A percentile compares a stretch with the other conserved stretches of the same genome.
These are phyloP conservation scores for Percopsis omiscomaycus DNA, from an alignment of 2,797 vertebrate genomes.

Conservation along the genomic window DNA sequence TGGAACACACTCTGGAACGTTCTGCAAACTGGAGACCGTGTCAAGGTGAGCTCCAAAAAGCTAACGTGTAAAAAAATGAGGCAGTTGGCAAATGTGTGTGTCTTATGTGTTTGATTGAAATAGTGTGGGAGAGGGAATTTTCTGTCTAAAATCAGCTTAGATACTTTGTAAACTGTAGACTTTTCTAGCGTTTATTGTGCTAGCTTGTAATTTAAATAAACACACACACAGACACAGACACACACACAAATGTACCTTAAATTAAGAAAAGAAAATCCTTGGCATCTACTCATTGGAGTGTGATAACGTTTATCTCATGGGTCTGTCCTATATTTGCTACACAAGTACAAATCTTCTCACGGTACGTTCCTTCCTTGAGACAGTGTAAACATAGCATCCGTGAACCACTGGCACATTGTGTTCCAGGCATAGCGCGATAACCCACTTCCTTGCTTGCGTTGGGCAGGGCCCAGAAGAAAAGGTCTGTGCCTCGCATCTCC, in stretches of 20 bases:
- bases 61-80: no score
- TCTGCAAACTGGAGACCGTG: constrained; percentile 50
- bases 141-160: no score
- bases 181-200: no score
- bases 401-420: constrained; percentile 36
- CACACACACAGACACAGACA: no score
- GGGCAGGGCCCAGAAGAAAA: constrained; percentile 49
- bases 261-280: no score
- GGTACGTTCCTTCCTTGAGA: constrained; percentile 15
- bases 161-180: no score
- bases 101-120: background rate
- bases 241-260: no score
- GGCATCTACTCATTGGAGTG: background rate
- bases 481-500: constrained; percentile 45
- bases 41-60: constrained; percentile 58
- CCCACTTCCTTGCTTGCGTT: constrained; percentile 43
- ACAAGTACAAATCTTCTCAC: constrained; percentile 39
- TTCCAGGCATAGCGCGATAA: constrained; percentile 40
- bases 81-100: no score
- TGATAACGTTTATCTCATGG: constrained; percentile 19
- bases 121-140: no score
- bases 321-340: constrained; percentile 13
- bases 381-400: constrained; percentile 32
- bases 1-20: constrained; percentile 62
- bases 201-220: no score